Base-by-base conservation (phyloP, 1,140 invertebrate species). In the Globodera rostochiensis region DNA sequence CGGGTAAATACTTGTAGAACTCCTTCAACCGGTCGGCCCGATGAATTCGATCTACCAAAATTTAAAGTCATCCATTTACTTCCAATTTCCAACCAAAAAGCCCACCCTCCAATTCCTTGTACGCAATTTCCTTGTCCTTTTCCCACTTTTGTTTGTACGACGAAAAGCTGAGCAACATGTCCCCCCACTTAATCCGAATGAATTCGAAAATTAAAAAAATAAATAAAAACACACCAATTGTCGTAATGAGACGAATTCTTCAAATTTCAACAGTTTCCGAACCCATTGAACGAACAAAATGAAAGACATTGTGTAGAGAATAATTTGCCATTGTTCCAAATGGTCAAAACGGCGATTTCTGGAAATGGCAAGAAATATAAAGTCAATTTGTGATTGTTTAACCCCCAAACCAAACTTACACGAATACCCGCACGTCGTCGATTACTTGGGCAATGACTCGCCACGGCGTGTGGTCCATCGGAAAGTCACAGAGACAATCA, bases 241-340 rank as follows among this genome's bases (percentile, higher is more conserved):
- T 13, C 76, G 49, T 21, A 86, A 67, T n/a, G 84, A 84, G 36
- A 74, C 21, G 15, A 50, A 67, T 21, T 87, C 86, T 53, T 86
- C 85, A 69, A 85, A 71, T 80, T 87, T 86, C n/a, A 85, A 9
- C 13, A 86, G 75, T 67, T 86, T 86, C 15, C 85, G 73, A 4
- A 77, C n/a, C 85, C 85, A 86, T 50, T 87, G 86, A 46, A 86
- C 69, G n/a, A 87, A 82, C 7, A 86, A 60, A n/a, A 82, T 60
- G 50, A 69, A 67, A 8, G 86, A 85, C 11, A 86, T 11, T 21
- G 85, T 86, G 74, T 86, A 86, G 21, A 87, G 66, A 21, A 86
- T 76, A 19, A 86, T 78, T 73, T 86, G 85, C 85, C 85, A 86
- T 47, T 85, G 85, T n/a, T 86, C 85, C 49, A 86, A 70, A 85